phyloP scores from a whole-genome alignment of 2,113 vertebrate genomes.

The Conger conger region DNA sequence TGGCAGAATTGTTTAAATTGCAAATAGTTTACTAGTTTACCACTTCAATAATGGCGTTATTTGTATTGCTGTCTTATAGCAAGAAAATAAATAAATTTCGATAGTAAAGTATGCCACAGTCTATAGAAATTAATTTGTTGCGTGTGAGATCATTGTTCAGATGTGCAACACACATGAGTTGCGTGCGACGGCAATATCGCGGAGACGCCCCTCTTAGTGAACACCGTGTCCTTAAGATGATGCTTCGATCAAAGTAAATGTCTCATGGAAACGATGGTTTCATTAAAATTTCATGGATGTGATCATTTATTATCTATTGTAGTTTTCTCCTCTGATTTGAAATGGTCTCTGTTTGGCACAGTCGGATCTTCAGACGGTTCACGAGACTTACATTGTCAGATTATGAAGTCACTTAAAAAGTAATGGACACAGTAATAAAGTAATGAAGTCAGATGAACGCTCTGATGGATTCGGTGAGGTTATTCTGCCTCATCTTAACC shows the following conservation, averaged over 20 bases:
- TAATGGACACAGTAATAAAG: too few species aligned
- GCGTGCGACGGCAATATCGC: neutral
- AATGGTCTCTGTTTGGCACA: neutral
- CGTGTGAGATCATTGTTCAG: neutral
- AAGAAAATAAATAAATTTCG: too few species aligned
- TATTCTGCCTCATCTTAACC: too few species aligned
- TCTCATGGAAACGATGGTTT: neutral
- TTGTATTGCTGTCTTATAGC: neutral
- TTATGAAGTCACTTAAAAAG: too few species aligned
- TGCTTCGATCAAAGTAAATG: neutral
- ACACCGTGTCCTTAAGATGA: neutral
- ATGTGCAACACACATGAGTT: neutral
- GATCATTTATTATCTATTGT: neutral
- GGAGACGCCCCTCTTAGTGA: neutral
- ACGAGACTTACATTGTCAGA: neutral
- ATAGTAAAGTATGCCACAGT: too few species aligned
- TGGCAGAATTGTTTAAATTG: neutral
- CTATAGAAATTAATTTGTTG: neutral
- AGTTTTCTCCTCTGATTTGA: neutral
- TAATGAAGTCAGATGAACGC: too few species aligned
- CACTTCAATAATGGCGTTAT: neutral
- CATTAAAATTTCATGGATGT: neutral
- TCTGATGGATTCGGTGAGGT: too few species aligned
- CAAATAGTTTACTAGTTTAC: neutral
- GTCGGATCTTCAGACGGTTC: neutral